These are phyloP conservation scores for Acanthoscelides obtectus DNA, from an alignment of 2,888 invertebrate species.

Conservation along the genomic window DNA sequence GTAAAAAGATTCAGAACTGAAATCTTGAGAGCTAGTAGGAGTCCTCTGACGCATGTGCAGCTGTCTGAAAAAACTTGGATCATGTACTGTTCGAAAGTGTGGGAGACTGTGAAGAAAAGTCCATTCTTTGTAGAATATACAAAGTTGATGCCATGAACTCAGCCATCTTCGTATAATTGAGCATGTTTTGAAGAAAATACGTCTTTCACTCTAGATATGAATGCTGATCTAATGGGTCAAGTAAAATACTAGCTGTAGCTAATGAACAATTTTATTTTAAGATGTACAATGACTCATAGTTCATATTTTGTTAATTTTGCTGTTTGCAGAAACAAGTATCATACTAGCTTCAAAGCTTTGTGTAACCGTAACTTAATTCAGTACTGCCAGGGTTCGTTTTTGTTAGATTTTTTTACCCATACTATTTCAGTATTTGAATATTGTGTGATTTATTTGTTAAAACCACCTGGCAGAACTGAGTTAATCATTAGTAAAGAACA, in stretches of 20 bases:
- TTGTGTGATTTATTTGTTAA: neutral
- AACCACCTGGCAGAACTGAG: neutral
- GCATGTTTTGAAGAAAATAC: neutral
- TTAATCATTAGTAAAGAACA: neutral
- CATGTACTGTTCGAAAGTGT: conserved; percentile 74
- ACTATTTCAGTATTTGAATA: too few species aligned
- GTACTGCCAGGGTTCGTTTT: neutral
- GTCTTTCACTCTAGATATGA: neutral
- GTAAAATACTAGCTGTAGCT: neutral
- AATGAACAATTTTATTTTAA: neutral
- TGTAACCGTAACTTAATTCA: neutral
- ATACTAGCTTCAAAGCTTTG: neutral
- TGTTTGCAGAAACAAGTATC: too few species aligned
- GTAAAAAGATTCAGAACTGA: conserved; percentile 64
- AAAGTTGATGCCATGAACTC: conserved; percentile 62
- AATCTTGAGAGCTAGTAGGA: conserved; percentile 64
- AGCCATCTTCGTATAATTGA: neutral
- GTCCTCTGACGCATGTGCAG: conserved; percentile 66
- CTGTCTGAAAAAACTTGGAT: conserved; percentile 81
- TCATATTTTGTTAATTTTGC: too few species aligned
- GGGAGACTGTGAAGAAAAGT: conserved; percentile 82
- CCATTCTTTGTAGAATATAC: conserved; percentile 81
- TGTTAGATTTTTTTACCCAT: too few species aligned
- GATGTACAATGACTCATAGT: neutral
- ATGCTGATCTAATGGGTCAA: neutral